Evolutionary conservation across 2,888 invertebrate species (phyloP), one percentile per base, ranked within the genome.

Genomic region (Ametastegia equiseti): DNA sequence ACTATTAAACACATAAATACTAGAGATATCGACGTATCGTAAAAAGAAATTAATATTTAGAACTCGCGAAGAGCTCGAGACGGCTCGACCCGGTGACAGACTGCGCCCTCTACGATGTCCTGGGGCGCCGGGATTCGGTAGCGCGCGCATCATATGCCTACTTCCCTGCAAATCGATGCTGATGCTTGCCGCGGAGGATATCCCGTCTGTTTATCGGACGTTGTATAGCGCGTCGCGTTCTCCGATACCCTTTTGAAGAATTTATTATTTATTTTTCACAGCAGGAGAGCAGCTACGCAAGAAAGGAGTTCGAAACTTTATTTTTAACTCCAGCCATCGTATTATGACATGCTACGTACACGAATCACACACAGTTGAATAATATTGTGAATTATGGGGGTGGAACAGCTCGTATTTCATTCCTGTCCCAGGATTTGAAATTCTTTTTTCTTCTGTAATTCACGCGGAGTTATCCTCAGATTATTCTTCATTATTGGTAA

Each of bases 101-200:
- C 78, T 82, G 71, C 82, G 81, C 81, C 83, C 83, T 81, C 82
- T 50, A 67, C 50, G 80, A 69, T 47, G 36, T 47, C 57, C 57
- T 60, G 57, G 47, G 57, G 57, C 27, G 57, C 57, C 27, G 57
- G 57, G 57, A 30, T 60, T 27, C 23, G 57, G 57, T 11, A 30
- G 30, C 57, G 57, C 57, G 57, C 57, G 57, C 57, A 60, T 19
- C 57, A n/a, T n/a, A 11, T 23, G 57, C 23, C 57, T 60, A 9
- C 15, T 60, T 13, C 57, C 27, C 9, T 7, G 11, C 11, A 60
- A 60, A 60, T 60, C 57, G 57, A 60, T 60, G 57, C 11, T 27
- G 57, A 60, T 60, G 57, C 11, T 27, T 60, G 57, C 57, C 57
- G 57, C 15, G 9, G 57, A 23, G 57, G 15, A 47, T 4, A 47